These are phyloP conservation scores for Capitulum mitella DNA, from an alignment of 2,888 invertebrate species.

Conservation along the genomic window DNA sequence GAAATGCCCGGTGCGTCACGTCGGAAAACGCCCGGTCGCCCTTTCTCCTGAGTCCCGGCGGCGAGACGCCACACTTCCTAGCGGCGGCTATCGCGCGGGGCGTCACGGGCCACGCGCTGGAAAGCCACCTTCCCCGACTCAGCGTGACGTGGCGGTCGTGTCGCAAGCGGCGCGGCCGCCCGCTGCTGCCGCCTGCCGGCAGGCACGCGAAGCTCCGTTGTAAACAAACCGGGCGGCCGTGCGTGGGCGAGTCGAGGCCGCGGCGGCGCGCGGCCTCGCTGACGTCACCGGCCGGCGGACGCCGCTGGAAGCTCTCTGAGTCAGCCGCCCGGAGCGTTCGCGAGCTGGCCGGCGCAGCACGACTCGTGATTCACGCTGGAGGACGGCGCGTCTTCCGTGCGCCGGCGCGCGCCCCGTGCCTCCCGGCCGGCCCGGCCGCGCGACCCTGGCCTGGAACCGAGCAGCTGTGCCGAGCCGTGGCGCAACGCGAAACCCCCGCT, in stretches of 20 bases:
- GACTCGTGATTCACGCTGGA: no score
- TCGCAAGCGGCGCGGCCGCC: neutral
- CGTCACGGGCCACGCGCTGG: neutral
- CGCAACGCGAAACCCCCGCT: neutral
- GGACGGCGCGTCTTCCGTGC: no score
- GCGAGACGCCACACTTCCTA: neutral
- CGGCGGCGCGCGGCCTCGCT: neutral
- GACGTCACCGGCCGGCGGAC: neutral
- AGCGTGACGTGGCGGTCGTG: neutral
- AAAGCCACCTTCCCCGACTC: neutral
- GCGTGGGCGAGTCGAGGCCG: constrained; percentile 19
- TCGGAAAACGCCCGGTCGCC: no score
- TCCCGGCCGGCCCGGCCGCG: neutral
- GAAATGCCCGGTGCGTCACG: no score
- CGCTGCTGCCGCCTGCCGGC: neutral
- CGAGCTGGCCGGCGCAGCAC: neutral
- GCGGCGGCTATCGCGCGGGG: neutral
- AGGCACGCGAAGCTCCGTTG: neutral
- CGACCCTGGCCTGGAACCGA: constrained; percentile 4
- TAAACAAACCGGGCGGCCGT: constrained; percentile 11
- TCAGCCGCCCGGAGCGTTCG: neutral
- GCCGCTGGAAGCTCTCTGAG: neutral
- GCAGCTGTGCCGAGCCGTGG: neutral
- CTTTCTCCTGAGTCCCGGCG: no score
- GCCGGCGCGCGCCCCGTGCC: neutral